Base-by-base conservation (phyloP, 2,888 invertebrate genomes). In the Anodontia alba region DNA sequence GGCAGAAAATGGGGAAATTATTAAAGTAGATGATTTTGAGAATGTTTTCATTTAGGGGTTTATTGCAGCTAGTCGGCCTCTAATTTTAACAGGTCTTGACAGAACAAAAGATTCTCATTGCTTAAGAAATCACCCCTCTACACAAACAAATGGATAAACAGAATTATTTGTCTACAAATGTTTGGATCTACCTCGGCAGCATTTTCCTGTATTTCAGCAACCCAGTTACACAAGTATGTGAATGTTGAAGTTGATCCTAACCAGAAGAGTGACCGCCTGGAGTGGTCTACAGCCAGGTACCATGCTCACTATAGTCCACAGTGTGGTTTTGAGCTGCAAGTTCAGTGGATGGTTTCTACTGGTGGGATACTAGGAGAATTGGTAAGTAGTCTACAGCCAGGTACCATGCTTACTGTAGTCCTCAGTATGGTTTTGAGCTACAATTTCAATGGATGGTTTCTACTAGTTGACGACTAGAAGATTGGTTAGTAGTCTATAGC, bases 341-440 rank as follows among this genome's bases (percentile, higher is more conserved):
- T 99, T 38, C 98, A 99, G 94, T 99, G 99, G 99, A 96, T 99
- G 67, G 98, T 98, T 75, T 98, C 99, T 0, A 99, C 99, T 29
- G 99, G 99, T 17, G 97, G 98, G 76, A 97, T 99, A 86, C 97
- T 99, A 26, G 97, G 97, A 62, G 99, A 99, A 95, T 95, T 93
- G 90, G 93, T 94, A 78, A 83, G 90, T 99, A 99, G 99, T 99
- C 98, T 1, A 98, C 98, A 94, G 96, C 97, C 15, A 96, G 97
- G 46, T 98, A 99, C 95, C 98, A 98, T 92, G 62, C 62, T 33
- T 29, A 33, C 17, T 54, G 97, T 96, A 96, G 97, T 78, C 97
- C 98, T 0, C 97, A 97, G 93, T 97, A 97, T 94, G 98, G 99
- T 0, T 99, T 97, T 95, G 99, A 99, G 95, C 96, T 99, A 93